phyloP scores from a whole-genome alignment of 2,888 invertebrate species.

The Philereme vetulata region DNA sequence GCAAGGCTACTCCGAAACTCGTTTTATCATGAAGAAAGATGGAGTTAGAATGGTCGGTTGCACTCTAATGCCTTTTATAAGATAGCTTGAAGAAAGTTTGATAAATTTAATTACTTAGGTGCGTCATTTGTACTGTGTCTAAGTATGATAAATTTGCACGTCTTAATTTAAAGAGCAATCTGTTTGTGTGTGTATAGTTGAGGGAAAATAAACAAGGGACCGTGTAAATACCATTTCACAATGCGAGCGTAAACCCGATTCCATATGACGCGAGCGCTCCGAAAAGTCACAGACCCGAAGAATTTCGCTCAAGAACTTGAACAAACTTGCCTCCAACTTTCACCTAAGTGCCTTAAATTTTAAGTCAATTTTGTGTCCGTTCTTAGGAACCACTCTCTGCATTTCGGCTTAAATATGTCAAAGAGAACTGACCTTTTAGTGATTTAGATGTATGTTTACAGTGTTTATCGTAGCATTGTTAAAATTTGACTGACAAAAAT shows the following conservation, averaged over 20 bases:
- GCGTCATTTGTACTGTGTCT: constrained; percentile 3
- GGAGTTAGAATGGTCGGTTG: constrained; percentile 41
- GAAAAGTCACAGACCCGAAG: constrained; percentile 43
- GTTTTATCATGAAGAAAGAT: constrained; percentile 21
- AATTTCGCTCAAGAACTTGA: constrained; percentile 59
- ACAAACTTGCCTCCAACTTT: constrained; percentile 62
- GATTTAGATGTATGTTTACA: no score
- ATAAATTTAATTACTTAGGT: constrained; percentile 18
- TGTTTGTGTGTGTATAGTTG: neutral
- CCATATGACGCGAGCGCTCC: constrained; percentile 40
- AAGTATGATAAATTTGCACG: constrained; percentile 7
- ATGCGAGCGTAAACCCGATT: constrained; percentile 7
- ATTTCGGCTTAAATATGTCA: constrained; percentile 49
- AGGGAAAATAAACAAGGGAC: constrained; percentile 15
- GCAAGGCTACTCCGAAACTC: constrained; percentile 22
- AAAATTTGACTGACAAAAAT: no score
- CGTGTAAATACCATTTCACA: constrained; percentile 11
- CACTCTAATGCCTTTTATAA: constrained; percentile 37
- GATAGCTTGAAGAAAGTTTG: constrained; percentile 26
- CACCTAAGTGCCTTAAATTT: constrained; percentile 71
- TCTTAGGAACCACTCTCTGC: constrained; percentile 43
- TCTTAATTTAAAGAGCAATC: neutral
- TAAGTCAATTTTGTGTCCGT: constrained; percentile 67
- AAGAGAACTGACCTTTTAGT: no score
- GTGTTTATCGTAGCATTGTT: no score